A percentile compares a stretch with the other conserved stretches of the same genome.
Evolutionary conservation across 2,113 vertebrate species (phyloP).

Genomic region (Heptranchias perlo): DNA sequence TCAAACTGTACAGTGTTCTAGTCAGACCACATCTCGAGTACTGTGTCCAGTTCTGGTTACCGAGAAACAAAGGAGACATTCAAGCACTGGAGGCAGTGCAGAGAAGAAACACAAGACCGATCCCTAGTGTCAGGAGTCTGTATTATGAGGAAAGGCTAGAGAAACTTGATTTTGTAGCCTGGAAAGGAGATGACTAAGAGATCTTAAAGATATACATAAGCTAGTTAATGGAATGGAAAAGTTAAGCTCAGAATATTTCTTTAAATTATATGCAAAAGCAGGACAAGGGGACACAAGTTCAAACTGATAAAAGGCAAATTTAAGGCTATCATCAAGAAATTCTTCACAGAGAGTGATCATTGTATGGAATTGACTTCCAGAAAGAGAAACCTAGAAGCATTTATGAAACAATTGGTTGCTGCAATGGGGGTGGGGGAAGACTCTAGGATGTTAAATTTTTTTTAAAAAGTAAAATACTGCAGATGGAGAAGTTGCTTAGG

Average conservation of each 20-base stretch:
- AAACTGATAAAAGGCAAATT: no score
- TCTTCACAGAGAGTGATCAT: no score
- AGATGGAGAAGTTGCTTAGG: background rate
- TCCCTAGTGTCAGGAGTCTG: no score
- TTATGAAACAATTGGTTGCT: background rate
- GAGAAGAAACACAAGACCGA: no score
- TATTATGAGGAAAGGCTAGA: background rate
- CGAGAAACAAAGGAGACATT: background rate
- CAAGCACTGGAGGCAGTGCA: no score
- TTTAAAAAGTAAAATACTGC: background rate
- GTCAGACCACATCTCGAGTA: background rate
- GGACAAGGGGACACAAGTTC: no score
- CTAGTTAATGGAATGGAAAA: no score
- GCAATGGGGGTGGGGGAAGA: background rate
- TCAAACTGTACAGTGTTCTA: background rate
- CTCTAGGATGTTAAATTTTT: background rate
- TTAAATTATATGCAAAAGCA: no score
- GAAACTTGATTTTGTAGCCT: background rate
- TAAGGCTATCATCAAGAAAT: no score
- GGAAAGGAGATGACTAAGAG: background rate
- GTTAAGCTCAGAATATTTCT: no score
- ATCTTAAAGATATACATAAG: background rate
- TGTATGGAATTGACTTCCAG: background rate
- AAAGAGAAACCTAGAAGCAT: background rate
- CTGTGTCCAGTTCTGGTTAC: background rate